These are phyloP conservation scores for Chrysolina americana DNA, from an alignment of 2,888 invertebrate species.

Conservation along the genomic window DNA sequence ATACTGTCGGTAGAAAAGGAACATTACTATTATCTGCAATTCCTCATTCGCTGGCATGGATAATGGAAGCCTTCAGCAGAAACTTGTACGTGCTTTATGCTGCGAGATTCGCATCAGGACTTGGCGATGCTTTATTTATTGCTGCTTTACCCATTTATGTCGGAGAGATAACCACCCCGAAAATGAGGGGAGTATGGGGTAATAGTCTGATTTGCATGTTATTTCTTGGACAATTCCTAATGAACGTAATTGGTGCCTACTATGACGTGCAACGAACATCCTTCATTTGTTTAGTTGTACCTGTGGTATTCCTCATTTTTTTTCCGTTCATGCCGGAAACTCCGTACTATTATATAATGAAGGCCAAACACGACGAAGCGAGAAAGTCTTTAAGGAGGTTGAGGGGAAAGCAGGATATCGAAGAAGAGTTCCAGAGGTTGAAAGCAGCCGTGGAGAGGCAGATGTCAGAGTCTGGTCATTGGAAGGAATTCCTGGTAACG, in stretches of 20 bases:
- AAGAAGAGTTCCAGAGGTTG: constrained; percentile 55
- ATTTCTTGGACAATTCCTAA: constrained; percentile 59
- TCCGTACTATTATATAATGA: constrained; percentile 60
- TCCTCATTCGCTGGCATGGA: constrained; percentile 57
- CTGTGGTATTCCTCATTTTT: constrained; percentile 72
- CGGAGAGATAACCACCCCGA: constrained; percentile 60
- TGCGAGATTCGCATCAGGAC: constrained; percentile 58
- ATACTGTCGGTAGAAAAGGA: constrained; percentile 59
- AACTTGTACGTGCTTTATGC: constrained; percentile 59
- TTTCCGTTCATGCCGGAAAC: constrained; percentile 76
- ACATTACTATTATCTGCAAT: constrained; percentile 57
- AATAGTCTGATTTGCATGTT: constrained; percentile 54
- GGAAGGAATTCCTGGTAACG: constrained; percentile 59
- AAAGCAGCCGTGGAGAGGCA: constrained; percentile 58
- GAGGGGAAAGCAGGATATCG: constrained; percentile 54
- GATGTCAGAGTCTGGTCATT: constrained; percentile 60
- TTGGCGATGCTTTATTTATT: constrained; percentile 58
- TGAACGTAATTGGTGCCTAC: constrained; percentile 71
- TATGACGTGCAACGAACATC: constrained; percentile 72
- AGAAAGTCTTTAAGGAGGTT: constrained; percentile 53
- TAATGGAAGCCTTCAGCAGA: constrained; percentile 53
- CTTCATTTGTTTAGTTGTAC: constrained; percentile 73
- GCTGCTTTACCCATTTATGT: constrained; percentile 58
- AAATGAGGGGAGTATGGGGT: constrained; percentile 62
- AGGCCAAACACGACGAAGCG: constrained; percentile 54